Conservation (phyloP, 2,888 invertebrate species). For the Leptinotarsa juncta region DNA sequence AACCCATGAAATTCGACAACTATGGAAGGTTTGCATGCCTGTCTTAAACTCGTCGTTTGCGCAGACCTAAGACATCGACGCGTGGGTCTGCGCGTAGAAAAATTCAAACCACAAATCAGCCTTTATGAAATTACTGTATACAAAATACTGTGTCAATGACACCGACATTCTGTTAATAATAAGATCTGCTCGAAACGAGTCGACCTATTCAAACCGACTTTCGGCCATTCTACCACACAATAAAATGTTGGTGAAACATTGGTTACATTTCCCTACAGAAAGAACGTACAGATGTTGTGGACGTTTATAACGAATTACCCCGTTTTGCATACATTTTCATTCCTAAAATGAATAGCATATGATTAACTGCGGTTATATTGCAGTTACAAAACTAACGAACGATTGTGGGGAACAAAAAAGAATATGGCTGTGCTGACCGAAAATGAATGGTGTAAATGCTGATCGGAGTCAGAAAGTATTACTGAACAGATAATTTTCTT, state of each 20-base stretch:
- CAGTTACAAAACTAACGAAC: not conserved
- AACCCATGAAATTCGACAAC: too few species aligned
- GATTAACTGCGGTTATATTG: not conserved
- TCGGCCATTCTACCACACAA: not conserved
- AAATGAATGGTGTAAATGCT: not conserved
- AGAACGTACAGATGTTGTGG: not conserved
- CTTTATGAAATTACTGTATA: too few species aligned
- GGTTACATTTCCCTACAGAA: not conserved
- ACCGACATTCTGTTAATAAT: too few species aligned
- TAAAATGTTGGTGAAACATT: not conserved
- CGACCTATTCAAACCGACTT: not conserved
- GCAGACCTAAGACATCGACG: too few species aligned
- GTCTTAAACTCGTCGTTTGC: too few species aligned
- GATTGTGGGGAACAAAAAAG: not conserved
- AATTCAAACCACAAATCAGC: too few species aligned
- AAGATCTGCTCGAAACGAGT: too few species aligned
- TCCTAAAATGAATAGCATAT: constrained; percentile 1
- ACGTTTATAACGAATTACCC: not conserved
- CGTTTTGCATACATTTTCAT: not conserved
- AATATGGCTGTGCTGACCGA: not conserved
- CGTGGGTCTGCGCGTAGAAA: too few species aligned
- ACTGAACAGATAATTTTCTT: too few species aligned
- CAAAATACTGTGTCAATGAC: too few species aligned
- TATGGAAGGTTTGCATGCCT: too few species aligned
- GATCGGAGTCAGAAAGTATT: not conserved